Evolutionary conservation across 2,113 vertebrate species (phyloP).

Genomic region (Oncorhynchus mykiss): DNA sequence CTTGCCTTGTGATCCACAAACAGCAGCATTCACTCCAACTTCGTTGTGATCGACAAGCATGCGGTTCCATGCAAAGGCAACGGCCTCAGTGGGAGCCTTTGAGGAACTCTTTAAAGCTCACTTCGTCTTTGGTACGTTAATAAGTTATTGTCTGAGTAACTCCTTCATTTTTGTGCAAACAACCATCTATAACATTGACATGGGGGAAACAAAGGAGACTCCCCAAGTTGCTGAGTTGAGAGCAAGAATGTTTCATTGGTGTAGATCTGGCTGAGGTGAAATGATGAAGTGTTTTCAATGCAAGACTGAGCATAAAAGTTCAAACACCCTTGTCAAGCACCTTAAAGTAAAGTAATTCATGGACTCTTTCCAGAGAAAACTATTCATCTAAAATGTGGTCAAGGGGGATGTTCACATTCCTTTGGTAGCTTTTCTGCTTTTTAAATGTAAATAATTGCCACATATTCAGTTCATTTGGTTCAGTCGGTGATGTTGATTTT

Average conservation of each 20-base stretch:
- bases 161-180: constrained; percentile 20
- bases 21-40: constrained; percentile 16
- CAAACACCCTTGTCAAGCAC: constrained; percentile 7
- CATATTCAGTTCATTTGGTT: background rate
- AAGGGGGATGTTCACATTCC: constrained; percentile 13
- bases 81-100: constrained; percentile 7
- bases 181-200: constrained; percentile 12
- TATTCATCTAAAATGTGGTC: constrained; percentile 9
- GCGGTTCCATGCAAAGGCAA: constrained; percentile 6
- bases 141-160: constrained; percentile 10
- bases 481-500: background rate
- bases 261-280: background rate
- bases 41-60: constrained; percentile 19
- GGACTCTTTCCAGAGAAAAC: constrained; percentile 9
- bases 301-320: constrained; percentile 6
- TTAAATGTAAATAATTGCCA: constrained; percentile 1
- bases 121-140: background rate
- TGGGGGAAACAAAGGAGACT: constrained; percentile 9
- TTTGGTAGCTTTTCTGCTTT: constrained; percentile 17
- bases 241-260: background rate
- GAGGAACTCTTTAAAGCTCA: constrained; percentile 2
- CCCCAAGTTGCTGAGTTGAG: background rate
- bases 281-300: constrained; percentile 10
- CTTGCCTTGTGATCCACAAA: constrained; percentile 12
- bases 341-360: constrained; percentile 13